Conservation (phyloP, 2,113 vertebrate species). For the Ivindomyrus marchei region DNA sequence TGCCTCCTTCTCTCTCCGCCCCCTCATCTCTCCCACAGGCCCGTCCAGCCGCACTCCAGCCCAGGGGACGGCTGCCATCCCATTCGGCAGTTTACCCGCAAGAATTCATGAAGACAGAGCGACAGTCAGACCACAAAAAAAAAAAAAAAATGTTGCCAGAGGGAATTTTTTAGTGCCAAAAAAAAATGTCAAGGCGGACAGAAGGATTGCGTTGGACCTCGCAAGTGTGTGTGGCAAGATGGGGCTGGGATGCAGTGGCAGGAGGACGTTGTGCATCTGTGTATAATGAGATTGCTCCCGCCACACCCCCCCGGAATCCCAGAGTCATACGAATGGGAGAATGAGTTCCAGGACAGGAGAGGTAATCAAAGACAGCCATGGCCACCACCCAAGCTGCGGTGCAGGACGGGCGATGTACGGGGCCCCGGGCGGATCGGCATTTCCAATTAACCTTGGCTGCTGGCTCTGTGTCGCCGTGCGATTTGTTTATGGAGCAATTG, state of each 20-base stretch:
- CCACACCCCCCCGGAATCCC: background rate
- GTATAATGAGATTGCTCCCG: background rate
- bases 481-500: constrained; percentile 37
- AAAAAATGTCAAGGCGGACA: background rate
- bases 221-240: background rate
- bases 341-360: constrained; percentile 15
- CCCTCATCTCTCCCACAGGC: background rate
- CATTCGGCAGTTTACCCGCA: background rate
- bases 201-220: background rate
- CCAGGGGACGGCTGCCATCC: background rate
- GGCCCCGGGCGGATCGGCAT: constrained; percentile 27
- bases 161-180: background rate
- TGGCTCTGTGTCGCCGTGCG: constrained; percentile 28
- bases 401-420: background rate
- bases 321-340: background rate
- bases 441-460: constrained; percentile 53
- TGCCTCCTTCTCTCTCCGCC: background rate
- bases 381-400: background rate
- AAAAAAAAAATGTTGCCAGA: background rate
- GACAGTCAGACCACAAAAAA: background rate
- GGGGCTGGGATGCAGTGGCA: background rate
- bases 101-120: background rate
- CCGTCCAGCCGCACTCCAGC: background rate
- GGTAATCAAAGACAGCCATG: constrained; percentile 8
- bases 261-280: background rate